A percentile compares a stretch with the other conserved stretches of the same genome.
phyloP scores from a whole-genome alignment of 2,888 invertebrate genomes.

The Clanis bilineata region DNA sequence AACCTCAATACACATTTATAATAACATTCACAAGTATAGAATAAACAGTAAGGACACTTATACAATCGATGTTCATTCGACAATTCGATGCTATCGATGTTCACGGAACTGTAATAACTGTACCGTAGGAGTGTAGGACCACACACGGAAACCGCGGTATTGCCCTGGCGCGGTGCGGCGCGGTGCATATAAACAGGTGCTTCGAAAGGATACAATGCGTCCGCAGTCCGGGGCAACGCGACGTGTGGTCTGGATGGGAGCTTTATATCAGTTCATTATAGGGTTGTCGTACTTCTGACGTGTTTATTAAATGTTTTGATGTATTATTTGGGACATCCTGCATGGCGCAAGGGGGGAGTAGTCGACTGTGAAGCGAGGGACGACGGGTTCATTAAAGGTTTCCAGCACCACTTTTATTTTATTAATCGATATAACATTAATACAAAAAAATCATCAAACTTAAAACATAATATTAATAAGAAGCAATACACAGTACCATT shows the following conservation, averaged over 20 bases:
- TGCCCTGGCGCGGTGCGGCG: no score
- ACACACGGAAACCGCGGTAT: slow-evolving; percentile 33
- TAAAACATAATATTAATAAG: no score
- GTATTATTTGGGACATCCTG: no score
- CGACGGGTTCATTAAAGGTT: no score
- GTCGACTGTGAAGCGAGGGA: no score
- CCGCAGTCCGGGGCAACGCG: slow-evolving; percentile 20
- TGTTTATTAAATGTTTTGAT: background rate
- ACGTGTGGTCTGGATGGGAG: slow-evolving; percentile 40
- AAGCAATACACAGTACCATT: no score
- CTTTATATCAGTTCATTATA: slow-evolving; percentile 7
- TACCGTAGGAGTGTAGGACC: slow-evolving; percentile 31
- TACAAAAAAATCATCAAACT: no score
- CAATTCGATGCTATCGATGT: background rate
- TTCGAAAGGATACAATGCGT: slow-evolving; percentile 37
- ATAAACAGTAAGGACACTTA: background rate
- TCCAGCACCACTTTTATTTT: no score
- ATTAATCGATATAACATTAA: no score
- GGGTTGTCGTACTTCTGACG: background rate
- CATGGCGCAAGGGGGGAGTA: no score
- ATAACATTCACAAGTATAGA: background rate
- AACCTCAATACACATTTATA: no score
- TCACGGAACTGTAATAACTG: background rate
- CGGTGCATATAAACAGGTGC: slow-evolving; percentile 41
- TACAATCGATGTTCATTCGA: background rate